Percentiles rank a stretch among this genome's conserved stretches.
phyloP scores from a whole-genome alignment of 2,113 vertebrate genomes.

The Pelusios castaneus region DNA sequence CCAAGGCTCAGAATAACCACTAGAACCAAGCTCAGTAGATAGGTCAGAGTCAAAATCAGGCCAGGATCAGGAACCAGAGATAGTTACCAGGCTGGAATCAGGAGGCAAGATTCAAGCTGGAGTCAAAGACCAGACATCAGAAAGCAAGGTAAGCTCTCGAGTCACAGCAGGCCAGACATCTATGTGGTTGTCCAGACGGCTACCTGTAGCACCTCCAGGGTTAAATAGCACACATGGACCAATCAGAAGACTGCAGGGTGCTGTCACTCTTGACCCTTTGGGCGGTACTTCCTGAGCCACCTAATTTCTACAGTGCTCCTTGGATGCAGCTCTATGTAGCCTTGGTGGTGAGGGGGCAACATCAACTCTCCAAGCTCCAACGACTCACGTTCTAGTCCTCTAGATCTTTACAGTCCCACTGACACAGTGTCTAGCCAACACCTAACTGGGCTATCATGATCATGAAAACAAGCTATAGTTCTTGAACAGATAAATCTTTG shows the following conservation, averaged over 20 bases:
- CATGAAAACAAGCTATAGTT: not conserved
- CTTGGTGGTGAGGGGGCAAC: not conserved
- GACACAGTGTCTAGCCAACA: not conserved
- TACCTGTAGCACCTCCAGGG: not conserved
- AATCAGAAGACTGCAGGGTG: not conserved
- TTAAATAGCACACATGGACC: not conserved
- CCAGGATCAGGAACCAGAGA: not conserved
- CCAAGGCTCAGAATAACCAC: not conserved
- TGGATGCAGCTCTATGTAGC: not conserved
- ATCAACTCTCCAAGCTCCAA: not conserved
- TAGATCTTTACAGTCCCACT: not conserved
- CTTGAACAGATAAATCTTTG: not conserved
- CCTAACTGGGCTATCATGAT: not conserved
- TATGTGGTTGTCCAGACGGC: not conserved
- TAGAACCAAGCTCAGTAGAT: not conserved
- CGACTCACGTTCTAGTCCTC: not conserved
- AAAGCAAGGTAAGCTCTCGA: not conserved
- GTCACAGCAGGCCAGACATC: not conserved
- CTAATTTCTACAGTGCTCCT: not conserved
- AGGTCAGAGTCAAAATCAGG: not conserved
- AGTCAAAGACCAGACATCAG: not conserved
- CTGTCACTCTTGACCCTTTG: too few species aligned
- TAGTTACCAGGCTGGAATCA: not conserved
- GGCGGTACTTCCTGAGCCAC: too few species aligned
- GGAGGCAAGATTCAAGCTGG: not conserved